These are phyloP conservation scores for Brachyptera risi DNA, from an alignment of 2,888 invertebrate species.

Conservation along the genomic window DNA sequence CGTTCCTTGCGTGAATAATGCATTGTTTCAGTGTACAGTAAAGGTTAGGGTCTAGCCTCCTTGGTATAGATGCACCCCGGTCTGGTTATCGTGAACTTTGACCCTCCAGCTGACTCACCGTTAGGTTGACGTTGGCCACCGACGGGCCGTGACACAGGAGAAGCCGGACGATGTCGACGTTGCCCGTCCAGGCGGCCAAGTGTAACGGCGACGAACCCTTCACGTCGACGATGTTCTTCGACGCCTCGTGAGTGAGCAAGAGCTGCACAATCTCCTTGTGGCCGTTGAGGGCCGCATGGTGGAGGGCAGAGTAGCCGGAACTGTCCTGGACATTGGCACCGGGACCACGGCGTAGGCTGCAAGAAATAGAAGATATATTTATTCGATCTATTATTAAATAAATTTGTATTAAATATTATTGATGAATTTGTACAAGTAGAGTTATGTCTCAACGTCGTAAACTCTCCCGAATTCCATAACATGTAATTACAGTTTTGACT, in stretches of 20 bases:
- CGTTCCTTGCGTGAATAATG: too few relatives aligned
- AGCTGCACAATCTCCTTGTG: slow-evolving; percentile 83
- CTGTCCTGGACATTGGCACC: slow-evolving; percentile 92
- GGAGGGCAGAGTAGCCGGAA: slow-evolving; percentile 89
- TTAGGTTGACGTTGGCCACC: slow-evolving; percentile 78
- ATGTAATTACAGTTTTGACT: too few relatives aligned
- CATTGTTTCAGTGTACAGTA: too few relatives aligned
- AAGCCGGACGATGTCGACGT: slow-evolving; percentile 80
- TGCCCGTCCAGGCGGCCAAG: slow-evolving; percentile 92
- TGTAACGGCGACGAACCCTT: slow-evolving; percentile 91
- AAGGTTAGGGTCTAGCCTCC: too few relatives aligned
- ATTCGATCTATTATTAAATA: too few relatives aligned
- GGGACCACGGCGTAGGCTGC: slow-evolving; percentile 81
- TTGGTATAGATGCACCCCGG: too few relatives aligned
- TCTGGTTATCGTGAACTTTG: background rate
- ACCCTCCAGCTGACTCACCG: slow-evolving; percentile 63
- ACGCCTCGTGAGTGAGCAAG: slow-evolving; percentile 80
- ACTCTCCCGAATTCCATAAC: too few relatives aligned
- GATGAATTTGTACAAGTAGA: too few relatives aligned
- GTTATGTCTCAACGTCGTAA: too few relatives aligned
- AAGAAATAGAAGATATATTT: slow-evolving; percentile 40
- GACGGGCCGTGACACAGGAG: slow-evolving; percentile 77
- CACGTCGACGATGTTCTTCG: slow-evolving; percentile 81
- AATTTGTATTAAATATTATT: too few relatives aligned
- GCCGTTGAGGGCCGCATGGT: slow-evolving; percentile 90